Base-by-base conservation (phyloP, 2,113 vertebrate species). In the Chrysemys picta region DNA sequence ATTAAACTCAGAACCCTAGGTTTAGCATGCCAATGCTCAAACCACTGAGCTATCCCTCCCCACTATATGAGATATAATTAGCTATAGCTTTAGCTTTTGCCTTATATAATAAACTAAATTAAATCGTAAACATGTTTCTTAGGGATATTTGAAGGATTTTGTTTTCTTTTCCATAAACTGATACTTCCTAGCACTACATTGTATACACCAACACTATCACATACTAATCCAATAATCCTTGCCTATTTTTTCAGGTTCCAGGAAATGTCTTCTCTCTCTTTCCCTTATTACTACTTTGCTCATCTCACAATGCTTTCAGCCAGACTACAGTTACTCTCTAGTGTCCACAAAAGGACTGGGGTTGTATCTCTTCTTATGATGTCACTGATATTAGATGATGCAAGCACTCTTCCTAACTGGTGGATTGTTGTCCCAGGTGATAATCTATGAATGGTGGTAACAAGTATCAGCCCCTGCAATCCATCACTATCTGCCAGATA, bases 401-500 rank as follows among this genome's bases (percentile, higher is more conserved):
- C 42, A 87, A 87, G 9, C 22, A 81, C 90, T 95, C 89, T 50
- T 81, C 52, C 76, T 14, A 49, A 31, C 22, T 14, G 38, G 7
- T 17, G 38, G 38, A 82, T 47, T 17, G 79, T 92, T 65, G 22
- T 47, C 25, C 75, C 4, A 47, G 25, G 42, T 47, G 25, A 3
- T 78, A 27, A 47, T 25, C 4, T 25, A 47, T 24, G 7, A 93
- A 85, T 59, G 54, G 47, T 21, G 42, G 84, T 42, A 54, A 54
- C 86, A 87, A 87, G 65, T 27, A 22, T 7, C 94, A 59, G 10
- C 59, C 42, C 85, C 31, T 79, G 12, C 25, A 95, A 91, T 93
- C 47, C 47, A 45, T 90, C 88, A 93, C 59, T 10, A 10, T 72
- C 65, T 93, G 81, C 57, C 75, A 88, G 35, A 57, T 31, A 35